These are phyloP conservation scores for Oxytorus armatus DNA, from an alignment of 2,888 invertebrate species.

Conservation along the genomic window DNA sequence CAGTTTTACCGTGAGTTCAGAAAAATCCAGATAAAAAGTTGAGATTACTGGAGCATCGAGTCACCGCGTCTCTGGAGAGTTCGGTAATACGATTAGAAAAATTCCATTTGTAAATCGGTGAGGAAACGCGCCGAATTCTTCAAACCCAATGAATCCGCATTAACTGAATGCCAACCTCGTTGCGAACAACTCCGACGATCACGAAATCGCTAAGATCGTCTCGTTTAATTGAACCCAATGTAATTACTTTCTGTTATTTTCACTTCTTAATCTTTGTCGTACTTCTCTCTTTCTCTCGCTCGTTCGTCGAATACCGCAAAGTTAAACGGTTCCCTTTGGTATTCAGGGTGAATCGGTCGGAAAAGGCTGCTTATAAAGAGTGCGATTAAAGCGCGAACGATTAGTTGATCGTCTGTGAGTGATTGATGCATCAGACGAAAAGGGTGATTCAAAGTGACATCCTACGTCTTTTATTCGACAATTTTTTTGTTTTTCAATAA, in stretches of 20 bases:
- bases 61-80: constrained; percentile 19
- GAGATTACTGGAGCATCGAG: constrained; percentile 36
- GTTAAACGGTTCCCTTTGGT: background rate
- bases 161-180: constrained; percentile 30
- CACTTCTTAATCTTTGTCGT: constrained; percentile 53
- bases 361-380: background rate
- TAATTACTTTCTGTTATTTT: constrained; percentile 38
- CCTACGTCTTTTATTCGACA: background rate
- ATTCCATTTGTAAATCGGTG: constrained; percentile 50
- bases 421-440: background rate
- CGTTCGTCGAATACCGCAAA: constrained; percentile 34
- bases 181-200: background rate
- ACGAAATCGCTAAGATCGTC: background rate
- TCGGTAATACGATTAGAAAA: constrained; percentile 35
- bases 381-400: background rate
- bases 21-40: constrained; percentile 36
- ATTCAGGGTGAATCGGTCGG: background rate
- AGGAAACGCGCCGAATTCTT: constrained; percentile 32
- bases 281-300: too few species aligned
- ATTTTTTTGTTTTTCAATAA: background rate
- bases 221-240: constrained; percentile 34
- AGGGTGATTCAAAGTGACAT: background rate
- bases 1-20: constrained; percentile 46
- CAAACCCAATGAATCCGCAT: constrained; percentile 45
- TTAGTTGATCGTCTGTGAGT: background rate